These are phyloP conservation scores for Ivindomyrus marchei DNA, from an alignment of 2,113 vertebrate genomes.

Conservation along the genomic window DNA sequence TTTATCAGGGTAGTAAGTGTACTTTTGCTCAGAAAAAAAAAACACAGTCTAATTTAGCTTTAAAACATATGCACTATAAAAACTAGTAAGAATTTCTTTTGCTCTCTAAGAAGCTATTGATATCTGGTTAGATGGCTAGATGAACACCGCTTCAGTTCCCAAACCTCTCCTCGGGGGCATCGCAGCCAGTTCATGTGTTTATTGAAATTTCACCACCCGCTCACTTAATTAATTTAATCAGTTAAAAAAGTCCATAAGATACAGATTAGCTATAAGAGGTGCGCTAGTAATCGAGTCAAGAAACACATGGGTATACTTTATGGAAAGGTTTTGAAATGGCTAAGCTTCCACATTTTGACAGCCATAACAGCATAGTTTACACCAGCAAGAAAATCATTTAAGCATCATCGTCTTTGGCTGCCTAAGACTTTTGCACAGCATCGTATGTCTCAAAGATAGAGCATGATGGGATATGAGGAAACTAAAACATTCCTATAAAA, in stretches of 20 bases:
- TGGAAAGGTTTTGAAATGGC: not conserved
- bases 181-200: not conserved
- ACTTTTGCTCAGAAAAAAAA: not conserved
- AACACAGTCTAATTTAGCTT: not conserved
- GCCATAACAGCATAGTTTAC: not conserved
- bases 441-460: not conserved
- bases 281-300: not conserved
- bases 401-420: not conserved
- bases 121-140: not conserved
- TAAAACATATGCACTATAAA: not conserved
- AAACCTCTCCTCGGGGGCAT: not conserved
- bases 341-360: not conserved
- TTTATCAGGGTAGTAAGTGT: not conserved
- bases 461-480: not conserved
- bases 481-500: not conserved
- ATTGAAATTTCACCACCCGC: not conserved
- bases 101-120: not conserved
- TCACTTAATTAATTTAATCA: not conserved
- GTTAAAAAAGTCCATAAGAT: not conserved
- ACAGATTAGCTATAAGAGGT: not conserved
- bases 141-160: not conserved
- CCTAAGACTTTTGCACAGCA: not conserved
- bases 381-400: not conserved
- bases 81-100: not conserved
- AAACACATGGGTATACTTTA: not conserved